These are phyloP conservation scores for Corydoras maculifer DNA, from an alignment of 2,113 vertebrate species.

Conservation along the genomic window DNA sequence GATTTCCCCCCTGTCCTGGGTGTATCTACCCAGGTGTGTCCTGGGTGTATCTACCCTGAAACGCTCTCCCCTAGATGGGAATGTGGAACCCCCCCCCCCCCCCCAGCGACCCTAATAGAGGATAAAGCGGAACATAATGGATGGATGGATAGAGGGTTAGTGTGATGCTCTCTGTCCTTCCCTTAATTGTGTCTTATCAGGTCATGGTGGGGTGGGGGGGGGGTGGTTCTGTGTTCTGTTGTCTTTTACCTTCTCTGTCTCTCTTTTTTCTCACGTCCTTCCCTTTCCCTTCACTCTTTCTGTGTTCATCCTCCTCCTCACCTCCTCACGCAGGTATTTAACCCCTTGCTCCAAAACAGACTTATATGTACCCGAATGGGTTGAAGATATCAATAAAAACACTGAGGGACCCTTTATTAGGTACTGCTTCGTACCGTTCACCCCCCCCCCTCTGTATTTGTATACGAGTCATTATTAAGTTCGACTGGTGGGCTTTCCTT, in stretches of 20 bases:
- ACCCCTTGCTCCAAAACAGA: conserved; percentile 98
- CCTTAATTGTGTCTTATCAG: conserved; percentile 75
- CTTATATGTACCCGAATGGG: conserved; percentile 99
- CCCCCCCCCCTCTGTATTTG: conserved; percentile 47
- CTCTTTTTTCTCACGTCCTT: conserved; percentile 61
- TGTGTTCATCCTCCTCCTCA: conserved; percentile 74
- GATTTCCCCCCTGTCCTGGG: no score
- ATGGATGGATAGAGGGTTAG: no score
- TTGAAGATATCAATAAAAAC: conserved; percentile 99
- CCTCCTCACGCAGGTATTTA: conserved; percentile 96
- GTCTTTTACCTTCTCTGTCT: conserved; percentile 70
- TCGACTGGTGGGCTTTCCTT: not conserved
- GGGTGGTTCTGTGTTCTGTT: conserved; percentile 82
- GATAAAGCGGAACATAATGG: no score
- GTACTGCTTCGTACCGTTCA: conserved; percentile 80
- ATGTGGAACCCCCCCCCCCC: no score
- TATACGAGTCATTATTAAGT: not conserved
- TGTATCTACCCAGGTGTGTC: no score
- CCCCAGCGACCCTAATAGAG: no score
- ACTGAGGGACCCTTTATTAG: conserved; percentile 97
- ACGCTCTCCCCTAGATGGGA: no score
- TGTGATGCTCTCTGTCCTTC: conserved; percentile 20
- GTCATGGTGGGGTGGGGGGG: conserved; percentile 64
- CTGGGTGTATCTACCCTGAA: no score
- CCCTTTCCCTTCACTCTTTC: conserved; percentile 53